These are phyloP conservation scores for Elaphurus davidianus DNA, from an alignment of 2,113 vertebrate species.

Conservation along the genomic window DNA sequence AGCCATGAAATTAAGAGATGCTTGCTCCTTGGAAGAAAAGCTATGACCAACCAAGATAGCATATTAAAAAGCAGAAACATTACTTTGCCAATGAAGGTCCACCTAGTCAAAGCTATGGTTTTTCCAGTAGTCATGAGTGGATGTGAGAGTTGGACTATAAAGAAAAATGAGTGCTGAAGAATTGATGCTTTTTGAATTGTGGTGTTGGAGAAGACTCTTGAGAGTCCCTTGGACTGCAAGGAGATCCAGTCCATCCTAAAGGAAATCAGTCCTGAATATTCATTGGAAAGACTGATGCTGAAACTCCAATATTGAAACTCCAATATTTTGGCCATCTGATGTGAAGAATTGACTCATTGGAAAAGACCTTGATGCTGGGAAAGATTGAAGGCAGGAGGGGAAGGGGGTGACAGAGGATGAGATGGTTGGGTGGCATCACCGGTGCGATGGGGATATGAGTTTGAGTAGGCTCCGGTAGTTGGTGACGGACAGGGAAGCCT, in stretches of 20 bases:
- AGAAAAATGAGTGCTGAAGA: fast-evolving
- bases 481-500: not conserved
- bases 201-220: not conserved
- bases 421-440: not conserved
- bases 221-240: not conserved
- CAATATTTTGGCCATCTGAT: not conserved
- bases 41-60: not conserved
- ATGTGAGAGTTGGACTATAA: not conserved
- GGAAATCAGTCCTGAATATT: not conserved
- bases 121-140: not conserved
- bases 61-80: not conserved
- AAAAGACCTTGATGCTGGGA: not conserved
- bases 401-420: not conserved
- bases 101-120: not conserved
- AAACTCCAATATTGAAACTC: not conserved
- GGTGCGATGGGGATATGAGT: not conserved
- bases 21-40: not conserved
- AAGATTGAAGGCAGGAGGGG: not conserved
- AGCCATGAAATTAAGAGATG: not conserved
- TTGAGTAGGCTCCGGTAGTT: not conserved
- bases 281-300: not conserved
- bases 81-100: not conserved
- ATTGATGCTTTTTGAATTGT: not conserved
- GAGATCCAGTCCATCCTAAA: not conserved
- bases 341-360: not conserved